Percentiles rank a stretch among this genome's conserved stretches.
Evolutionary conservation across 2,797 vertebrate genomes (phyloP).

Genomic region (Silurus aristotelis): DNA sequence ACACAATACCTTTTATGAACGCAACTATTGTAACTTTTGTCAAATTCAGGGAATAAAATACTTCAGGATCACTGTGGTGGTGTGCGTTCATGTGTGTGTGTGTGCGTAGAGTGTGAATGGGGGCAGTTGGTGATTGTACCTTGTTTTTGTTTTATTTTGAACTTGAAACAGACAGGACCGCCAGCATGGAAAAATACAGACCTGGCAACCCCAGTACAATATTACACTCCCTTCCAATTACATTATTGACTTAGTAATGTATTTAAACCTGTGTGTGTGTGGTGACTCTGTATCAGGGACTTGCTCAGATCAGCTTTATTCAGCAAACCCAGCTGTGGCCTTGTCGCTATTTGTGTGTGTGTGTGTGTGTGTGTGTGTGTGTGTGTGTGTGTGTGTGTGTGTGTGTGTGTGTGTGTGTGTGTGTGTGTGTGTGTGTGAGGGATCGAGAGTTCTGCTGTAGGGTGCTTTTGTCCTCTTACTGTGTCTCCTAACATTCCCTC

Average conservation of each 20-base stretch:
- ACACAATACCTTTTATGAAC: no score
- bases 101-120: no score
- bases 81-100: not conserved
- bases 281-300: not conserved
- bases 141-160: no score
- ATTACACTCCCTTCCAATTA: not conserved
- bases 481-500: conserved; percentile 12
- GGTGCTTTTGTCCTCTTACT: conserved; percentile 17
- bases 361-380: not conserved
- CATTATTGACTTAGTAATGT: not conserved
- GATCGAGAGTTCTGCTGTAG: not conserved
- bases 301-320: conserved; percentile 1
- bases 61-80: not conserved
- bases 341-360: not conserved
- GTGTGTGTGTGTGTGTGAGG: not conserved
- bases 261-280: not conserved
- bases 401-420: not conserved
- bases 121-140: no score
- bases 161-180: not conserved
- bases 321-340: conserved; percentile 21
- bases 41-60: not conserved
- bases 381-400: not conserved
- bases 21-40: not conserved
- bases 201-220: not conserved
- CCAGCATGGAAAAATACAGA: not conserved